phyloP scores from a whole-genome alignment of 2,888 invertebrate genomes.

The Acanthacorydalis orientalis region DNA sequence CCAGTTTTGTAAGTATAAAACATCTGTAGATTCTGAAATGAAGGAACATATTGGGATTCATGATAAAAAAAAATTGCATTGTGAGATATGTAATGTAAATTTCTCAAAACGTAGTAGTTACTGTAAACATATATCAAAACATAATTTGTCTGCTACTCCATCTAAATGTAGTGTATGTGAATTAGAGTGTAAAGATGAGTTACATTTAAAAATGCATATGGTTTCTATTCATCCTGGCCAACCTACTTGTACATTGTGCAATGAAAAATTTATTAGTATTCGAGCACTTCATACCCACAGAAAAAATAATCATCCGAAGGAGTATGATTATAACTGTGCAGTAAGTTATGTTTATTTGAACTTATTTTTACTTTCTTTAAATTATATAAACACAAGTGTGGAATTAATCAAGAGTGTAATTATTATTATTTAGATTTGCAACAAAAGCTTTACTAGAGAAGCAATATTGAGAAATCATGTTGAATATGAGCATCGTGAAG shows the following conservation, averaged over 20 bases:
- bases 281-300: neutral
- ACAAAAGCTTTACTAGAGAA: conserved; percentile 7
- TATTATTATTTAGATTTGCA: conserved; percentile 8
- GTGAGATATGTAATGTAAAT: conserved; percentile 8
- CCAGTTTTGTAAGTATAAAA: conserved; percentile 2
- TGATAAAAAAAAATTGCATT: conserved; percentile 6
- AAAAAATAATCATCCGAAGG: neutral
- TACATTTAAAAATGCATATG: conserved; percentile 1
- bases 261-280: neutral
- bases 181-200: neutral
- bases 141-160: conserved; percentile 7
- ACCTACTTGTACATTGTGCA: neutral
- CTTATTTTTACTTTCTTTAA: no score
- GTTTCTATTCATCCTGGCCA: neutral
- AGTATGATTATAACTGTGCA: neutral
- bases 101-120: conserved; percentile 5
- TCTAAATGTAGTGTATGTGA: conserved; percentile 8
- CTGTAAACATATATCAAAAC: conserved; percentile 6
- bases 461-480: conserved; percentile 9
- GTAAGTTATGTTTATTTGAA: no score
- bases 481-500: conserved; percentile 7
- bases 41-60: conserved; percentile 2
- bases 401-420: neutral
- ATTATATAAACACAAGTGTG: no score
- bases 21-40: conserved; percentile 3